phyloP scores from a whole-genome alignment of 2,888 invertebrate species.

The Acleris holmiana region DNA sequence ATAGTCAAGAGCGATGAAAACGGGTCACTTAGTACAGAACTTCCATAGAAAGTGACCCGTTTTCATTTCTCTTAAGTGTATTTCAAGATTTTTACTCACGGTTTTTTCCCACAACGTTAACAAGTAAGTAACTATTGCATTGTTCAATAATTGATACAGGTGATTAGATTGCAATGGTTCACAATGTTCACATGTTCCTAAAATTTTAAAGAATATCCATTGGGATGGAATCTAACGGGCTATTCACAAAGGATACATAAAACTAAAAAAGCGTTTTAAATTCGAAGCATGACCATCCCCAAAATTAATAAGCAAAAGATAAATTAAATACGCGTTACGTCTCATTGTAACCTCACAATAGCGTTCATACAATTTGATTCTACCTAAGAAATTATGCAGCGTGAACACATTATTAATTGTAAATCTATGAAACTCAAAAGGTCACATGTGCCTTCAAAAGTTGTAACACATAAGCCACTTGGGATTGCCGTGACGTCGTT shows the following conservation, averaged over 20 bases:
- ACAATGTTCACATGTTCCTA: background rate
- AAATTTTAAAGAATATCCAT: background rate
- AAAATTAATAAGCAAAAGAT: constrained; percentile 49
- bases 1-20: no score
- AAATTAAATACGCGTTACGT: constrained; percentile 64
- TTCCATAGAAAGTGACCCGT: no score
- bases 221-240: no score
- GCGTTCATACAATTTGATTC: constrained; percentile 61
- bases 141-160: no score
- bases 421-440: constrained; percentile 54
- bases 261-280: constrained; percentile 7
- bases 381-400: constrained; percentile 74
- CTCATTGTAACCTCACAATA: constrained; percentile 56
- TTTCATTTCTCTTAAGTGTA: no score
- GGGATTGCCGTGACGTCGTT: background rate
- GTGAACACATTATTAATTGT: constrained; percentile 82
- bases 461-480: constrained; percentile 1
- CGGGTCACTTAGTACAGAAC: no score
- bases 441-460: background rate
- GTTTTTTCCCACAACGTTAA: no score
- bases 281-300: constrained; percentile 18
- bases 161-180: no score
- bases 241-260: background rate
- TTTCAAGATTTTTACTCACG: no score
- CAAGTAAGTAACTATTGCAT: no score